Base-by-base conservation (phyloP, 2,113 vertebrate genomes). In the Centropus bengalensis region DNA sequence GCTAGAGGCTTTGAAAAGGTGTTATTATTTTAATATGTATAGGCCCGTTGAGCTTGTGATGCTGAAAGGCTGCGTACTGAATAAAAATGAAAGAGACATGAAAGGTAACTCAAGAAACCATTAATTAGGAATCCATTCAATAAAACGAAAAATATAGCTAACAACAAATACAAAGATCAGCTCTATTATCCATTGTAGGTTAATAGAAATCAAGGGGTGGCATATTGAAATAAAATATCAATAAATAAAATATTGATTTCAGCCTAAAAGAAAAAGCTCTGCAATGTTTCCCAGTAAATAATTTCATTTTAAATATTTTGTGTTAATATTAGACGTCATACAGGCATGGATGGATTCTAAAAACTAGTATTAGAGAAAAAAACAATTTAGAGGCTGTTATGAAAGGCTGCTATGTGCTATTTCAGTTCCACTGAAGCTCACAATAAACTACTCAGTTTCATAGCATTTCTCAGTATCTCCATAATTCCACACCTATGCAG, bases 41-140 rank as follows among this genome's bases (percentile, higher is more conserved):
- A 64, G 4, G 10, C 4, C 13, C 45, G 5, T 58, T 82, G 51
- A 78, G 26, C 27, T 67, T 70, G 6, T 74, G 23, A 6, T 69
- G 20, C 18, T 45, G 38, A 58, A 90, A 75, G 8, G 27, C 8
- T 7, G 67, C 1, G 12, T 11, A 11, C 7, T 21, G 32, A 10
- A 55, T 63, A 62, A 49, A 66, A 54, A 44, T 23, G 2, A 27
- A 6, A 11, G 4, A 1, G 5, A 47, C 3, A 40, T 0, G 2
- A 55, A 38, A 56, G 10, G 17, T 90, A 55, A 40, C 21, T 52
- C 36, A 40, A 56, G 18, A 4, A 56, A 45, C 1, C 9, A n/a
- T 21, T 20, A 52, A 56, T 51, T 21, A 62, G 38, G 40, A 82
- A 60, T 22, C 47, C 5, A 60, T 49, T 42, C 14, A 76, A 66